phyloP scores from a whole-genome alignment of 2,888 invertebrate species.

The Meandrusa payeni region DNA sequence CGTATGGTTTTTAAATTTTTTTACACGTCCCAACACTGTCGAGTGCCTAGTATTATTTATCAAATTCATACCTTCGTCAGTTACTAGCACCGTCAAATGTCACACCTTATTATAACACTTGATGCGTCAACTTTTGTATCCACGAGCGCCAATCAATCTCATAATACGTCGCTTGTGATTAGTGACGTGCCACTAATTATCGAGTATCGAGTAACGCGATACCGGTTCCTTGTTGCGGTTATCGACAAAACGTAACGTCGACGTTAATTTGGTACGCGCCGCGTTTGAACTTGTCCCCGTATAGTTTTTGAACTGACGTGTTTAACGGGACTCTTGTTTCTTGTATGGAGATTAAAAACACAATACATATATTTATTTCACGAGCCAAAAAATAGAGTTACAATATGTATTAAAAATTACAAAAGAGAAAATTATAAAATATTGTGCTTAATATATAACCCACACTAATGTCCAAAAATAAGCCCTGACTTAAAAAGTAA shows the following conservation, averaged over 20 bases:
- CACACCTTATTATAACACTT: conserved; percentile 56
- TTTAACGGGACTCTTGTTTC: conserved; percentile 33
- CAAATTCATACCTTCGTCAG: conserved; percentile 18
- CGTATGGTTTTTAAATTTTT: too few relatives aligned
- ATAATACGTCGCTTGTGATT: conserved; percentile 61
- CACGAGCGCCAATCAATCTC: conserved; percentile 64
- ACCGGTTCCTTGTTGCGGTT: conserved; percentile 48
- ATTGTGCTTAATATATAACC: too few relatives aligned
- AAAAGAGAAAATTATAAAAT: neutral
- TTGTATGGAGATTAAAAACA: too few relatives aligned
- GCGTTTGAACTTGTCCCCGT: conserved; percentile 29
- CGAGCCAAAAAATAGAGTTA: too few relatives aligned
- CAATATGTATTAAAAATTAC: neutral
- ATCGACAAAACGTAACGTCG: conserved; percentile 63
- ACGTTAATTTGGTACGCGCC: conserved; percentile 44
- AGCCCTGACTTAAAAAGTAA: too few relatives aligned
- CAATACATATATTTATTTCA: too few relatives aligned
- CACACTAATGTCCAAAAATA: too few relatives aligned
- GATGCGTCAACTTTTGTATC: conserved; percentile 50
- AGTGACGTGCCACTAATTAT: conserved; percentile 61
- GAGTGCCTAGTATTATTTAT: conserved; percentile 1
- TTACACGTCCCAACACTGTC: neutral
- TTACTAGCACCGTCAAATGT: conserved; percentile 36
- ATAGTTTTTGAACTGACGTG: conserved; percentile 18
- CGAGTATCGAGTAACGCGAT: conserved; percentile 52